Percentiles rank a stretch among this genome's conserved stretches.
Evolutionary conservation across 2,113 vertebrate species (phyloP).

Genomic region (Aspiorhynchus laticeps): DNA sequence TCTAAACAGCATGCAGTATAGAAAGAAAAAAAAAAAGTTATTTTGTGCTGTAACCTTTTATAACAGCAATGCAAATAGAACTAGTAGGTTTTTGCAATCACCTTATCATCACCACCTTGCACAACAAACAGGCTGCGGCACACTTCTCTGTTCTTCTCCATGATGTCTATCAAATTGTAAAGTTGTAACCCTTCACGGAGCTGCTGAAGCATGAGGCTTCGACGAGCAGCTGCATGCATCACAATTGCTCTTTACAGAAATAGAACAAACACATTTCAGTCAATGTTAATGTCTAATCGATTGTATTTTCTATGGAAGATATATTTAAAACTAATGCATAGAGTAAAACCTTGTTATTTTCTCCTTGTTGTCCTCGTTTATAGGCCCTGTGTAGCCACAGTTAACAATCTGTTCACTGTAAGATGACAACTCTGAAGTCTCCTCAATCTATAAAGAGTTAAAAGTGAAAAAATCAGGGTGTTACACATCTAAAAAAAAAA

Average conservation of each 20-base stretch:
- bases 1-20: background rate
- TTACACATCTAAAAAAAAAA: background rate
- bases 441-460: background rate
- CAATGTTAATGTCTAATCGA: background rate
- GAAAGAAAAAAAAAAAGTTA: background rate
- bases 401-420: constrained; percentile 1
- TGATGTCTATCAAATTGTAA: background rate
- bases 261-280: background rate
- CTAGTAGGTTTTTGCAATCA: background rate
- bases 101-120: background rate
- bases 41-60: background rate
- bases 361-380: constrained; percentile 1
- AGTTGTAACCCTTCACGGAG: background rate
- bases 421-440: background rate
- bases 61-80: background rate
- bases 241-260: background rate
- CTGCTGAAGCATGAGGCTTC: background rate
- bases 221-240: background rate
- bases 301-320: background rate
- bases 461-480: background rate
- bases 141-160: constrained; percentile 8
- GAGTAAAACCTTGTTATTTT: constrained; percentile 7
- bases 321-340: background rate
- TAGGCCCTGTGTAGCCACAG: constrained; percentile 4
- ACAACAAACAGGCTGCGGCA: background rate